Conservation (phyloP, 2,888 invertebrate genomes). For the Parnassius smintheus region DNA sequence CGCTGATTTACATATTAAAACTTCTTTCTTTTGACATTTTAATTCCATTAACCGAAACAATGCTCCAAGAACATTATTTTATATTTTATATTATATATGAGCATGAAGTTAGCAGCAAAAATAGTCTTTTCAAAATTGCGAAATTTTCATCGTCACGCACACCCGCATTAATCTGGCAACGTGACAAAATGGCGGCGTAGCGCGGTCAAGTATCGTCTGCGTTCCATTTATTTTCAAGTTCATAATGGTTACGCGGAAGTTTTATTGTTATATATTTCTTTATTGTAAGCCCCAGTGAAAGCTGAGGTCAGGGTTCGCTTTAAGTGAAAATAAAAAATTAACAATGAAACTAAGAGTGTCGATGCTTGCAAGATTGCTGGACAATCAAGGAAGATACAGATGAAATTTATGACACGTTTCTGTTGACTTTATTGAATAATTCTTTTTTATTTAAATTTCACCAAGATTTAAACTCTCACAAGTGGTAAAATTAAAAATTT, state of each 20-base stretch:
- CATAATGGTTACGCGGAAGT: constrained; percentile 57
- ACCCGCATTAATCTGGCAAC: constrained; percentile 1
- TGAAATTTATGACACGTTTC: constrained; percentile 3
- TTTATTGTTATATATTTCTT: constrained; percentile 44
- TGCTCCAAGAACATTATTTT: too few species aligned
- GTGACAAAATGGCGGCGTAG: constrained; percentile 34
- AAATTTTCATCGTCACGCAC: constrained; percentile 11
- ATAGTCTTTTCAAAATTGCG: neutral
- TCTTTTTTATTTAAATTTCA: too few species aligned
- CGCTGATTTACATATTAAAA: too few species aligned
- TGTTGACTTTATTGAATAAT: constrained; percentile 7
- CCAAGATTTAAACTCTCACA: too few species aligned
- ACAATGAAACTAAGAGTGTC: constrained; percentile 34
- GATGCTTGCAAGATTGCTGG: constrained; percentile 14
- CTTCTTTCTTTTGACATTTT: too few species aligned
- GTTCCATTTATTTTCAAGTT: constrained; percentile 45
- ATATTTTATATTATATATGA: too few species aligned
- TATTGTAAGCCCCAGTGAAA: constrained; percentile 52
- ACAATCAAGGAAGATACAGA: constrained; percentile 8
- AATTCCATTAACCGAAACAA: too few species aligned
- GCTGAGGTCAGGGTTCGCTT: constrained; percentile 57
- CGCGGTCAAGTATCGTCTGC: constrained; percentile 48
- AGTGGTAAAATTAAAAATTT: too few species aligned
- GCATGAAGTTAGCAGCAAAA: neutral
- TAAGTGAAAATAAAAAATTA: constrained; percentile 35